Evolutionary conservation across 92 coral and sea anemone species (phyloP).

Genomic region (Nematostella vectensis): DNA sequence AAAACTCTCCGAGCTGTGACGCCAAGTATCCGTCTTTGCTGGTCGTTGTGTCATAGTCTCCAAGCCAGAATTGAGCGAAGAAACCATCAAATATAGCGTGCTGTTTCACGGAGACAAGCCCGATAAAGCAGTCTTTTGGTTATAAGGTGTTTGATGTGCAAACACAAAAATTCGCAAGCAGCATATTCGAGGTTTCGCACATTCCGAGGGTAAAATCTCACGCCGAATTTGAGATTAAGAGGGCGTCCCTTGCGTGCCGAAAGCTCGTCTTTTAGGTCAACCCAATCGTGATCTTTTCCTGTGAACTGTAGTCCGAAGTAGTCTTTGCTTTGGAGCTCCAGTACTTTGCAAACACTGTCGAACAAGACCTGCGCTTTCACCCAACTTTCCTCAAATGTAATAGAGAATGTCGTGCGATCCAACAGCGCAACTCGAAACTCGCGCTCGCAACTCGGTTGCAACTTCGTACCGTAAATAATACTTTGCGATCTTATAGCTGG

Average conservation of each 20-base stretch:
- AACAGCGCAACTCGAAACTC: constrained; percentile 68
- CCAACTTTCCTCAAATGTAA: constrained; percentile 50
- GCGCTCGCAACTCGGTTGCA: too few relatives aligned
- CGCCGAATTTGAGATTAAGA: constrained; percentile 75
- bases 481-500: too few relatives aligned
- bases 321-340: constrained; percentile 42
- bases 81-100: constrained; percentile 73
- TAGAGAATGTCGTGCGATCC: constrained; percentile 42
- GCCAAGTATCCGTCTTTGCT: constrained; percentile 79
- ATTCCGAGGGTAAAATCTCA: constrained; percentile 62
- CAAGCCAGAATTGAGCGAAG: constrained; percentile 74
- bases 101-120: constrained; percentile 44
- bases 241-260: constrained; percentile 66
- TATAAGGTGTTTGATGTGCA: constrained; percentile 78
- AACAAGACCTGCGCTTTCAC: constrained; percentile 54
- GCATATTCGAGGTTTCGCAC: constrained; percentile 30
- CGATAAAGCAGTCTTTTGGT: too few relatives aligned
- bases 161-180: constrained; percentile 45
- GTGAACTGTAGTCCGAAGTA: constrained; percentile 80
- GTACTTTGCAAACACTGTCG: constrained; percentile 43
- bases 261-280: constrained; percentile 39
- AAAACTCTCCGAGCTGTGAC: constrained; percentile 66
- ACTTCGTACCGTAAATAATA: too few relatives aligned
- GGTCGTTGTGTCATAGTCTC: constrained; percentile 54
- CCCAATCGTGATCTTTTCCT: constrained; percentile 82